phyloP scores from a whole-genome alignment of 2,113 vertebrate genomes.

The Nibea coibor region DNA sequence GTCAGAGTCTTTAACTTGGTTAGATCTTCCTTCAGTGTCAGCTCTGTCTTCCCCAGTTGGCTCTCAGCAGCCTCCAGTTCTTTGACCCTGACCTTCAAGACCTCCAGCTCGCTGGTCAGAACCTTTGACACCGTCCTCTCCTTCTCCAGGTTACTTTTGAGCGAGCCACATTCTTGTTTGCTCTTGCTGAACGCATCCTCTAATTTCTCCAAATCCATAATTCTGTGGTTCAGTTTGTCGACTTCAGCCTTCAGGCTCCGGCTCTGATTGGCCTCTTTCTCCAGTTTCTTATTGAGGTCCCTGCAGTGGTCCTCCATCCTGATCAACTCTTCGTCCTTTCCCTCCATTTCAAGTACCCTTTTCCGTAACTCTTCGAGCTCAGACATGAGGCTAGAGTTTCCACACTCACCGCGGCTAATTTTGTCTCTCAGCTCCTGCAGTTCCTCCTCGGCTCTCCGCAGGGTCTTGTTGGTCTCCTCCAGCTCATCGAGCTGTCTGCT shows the following conservation, averaged over 20 bases:
- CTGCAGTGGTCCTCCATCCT: conserved; percentile 96
- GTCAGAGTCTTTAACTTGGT: conserved; percentile 97
- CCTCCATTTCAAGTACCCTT: conserved; percentile 95
- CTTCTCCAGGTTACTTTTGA: conserved; percentile 93
- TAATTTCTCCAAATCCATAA: conserved; percentile 94
- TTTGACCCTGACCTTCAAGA: conserved; percentile 89
- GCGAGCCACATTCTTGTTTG: conserved; percentile 92
- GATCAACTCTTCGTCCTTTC: conserved; percentile 96
- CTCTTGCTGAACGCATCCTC: conserved; percentile 95
- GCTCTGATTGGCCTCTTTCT: conserved; percentile 92
- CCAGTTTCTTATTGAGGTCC: conserved; percentile 93
- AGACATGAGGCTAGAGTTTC: conserved; percentile 88
- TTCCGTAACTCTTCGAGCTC: conserved; percentile 95
- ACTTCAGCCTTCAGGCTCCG: conserved; percentile 91
- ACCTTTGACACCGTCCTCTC: conserved; percentile 92
- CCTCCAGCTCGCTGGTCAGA: conserved; percentile 90
- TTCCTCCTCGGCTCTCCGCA: conserved; percentile 94
- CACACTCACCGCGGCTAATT: conserved; percentile 91
- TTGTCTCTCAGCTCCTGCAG: conserved; percentile 94
- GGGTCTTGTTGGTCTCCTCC: conserved; percentile 94
- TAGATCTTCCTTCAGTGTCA: conserved; percentile 93
- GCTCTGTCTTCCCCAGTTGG: conserved; percentile 92
- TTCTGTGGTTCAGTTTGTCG: conserved; percentile 93
- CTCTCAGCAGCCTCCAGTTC: conserved; percentile 91
- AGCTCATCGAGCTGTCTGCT: conserved; percentile 94